Conservation (phyloP, 2,113 vertebrate genomes). For the Pandion haliaetus region DNA sequence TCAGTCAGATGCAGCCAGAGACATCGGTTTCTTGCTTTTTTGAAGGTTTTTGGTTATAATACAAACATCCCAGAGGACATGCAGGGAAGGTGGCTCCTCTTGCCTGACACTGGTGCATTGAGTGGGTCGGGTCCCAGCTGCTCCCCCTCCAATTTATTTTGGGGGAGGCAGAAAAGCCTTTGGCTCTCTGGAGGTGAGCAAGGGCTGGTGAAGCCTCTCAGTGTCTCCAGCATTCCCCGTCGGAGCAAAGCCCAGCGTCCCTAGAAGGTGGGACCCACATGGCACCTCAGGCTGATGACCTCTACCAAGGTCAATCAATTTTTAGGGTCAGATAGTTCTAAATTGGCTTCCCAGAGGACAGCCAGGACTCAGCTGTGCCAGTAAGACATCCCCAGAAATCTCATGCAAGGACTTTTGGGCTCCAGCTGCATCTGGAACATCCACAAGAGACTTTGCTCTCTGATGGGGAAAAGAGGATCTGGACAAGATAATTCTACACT, state of each 20-base stretch:
- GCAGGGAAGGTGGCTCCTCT: background rate
- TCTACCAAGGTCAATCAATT: conserved; percentile 8
- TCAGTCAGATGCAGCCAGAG: background rate
- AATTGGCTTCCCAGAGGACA: background rate
- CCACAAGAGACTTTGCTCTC: background rate
- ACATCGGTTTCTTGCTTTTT: accelerated
- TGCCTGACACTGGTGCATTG: background rate
- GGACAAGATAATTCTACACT: background rate
- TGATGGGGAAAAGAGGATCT: background rate
- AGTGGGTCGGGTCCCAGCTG: background rate
- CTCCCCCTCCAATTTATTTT: accelerated
- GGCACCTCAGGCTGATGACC: background rate
- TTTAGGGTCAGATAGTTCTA: background rate
- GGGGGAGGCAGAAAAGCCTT: background rate
- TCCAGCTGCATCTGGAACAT: background rate
- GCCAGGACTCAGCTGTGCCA: accelerated
- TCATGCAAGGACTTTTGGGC: background rate
- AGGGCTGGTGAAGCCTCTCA: background rate
- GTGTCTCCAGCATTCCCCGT: accelerated
- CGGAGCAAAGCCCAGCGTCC: accelerated
- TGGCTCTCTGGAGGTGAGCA: background rate
- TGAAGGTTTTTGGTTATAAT: background rate
- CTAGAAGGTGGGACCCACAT: background rate
- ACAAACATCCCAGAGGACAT: background rate
- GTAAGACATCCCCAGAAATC: background rate